Evolutionary conservation across 2,113 vertebrate species (phyloP).

Genomic region (Cephalopholis sonnerati): DNA sequence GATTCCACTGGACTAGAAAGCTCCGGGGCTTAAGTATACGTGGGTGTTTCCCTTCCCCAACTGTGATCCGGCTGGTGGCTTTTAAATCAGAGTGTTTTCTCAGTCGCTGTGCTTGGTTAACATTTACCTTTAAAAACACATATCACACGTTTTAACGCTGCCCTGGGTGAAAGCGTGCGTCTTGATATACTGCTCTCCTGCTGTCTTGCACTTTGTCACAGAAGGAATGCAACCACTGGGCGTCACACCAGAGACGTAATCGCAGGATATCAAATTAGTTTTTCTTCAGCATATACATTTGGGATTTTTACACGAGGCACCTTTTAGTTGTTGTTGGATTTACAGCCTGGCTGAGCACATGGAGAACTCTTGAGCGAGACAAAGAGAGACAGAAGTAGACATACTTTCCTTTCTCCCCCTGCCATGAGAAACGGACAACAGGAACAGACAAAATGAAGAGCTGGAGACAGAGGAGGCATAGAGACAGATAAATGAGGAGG

Average conservation of each 20-base stretch:
- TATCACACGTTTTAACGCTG: conserved; percentile 17
- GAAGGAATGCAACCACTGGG: conserved; percentile 60
- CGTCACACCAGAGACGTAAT: conserved; percentile 58
- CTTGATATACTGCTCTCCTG: conserved; percentile 8
- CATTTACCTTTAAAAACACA: conserved; percentile 48
- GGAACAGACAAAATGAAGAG: conserved; percentile 52
- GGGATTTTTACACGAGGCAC: conserved; percentile 59
- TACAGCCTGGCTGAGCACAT: conserved; percentile 62
- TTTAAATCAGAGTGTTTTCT: conserved; percentile 37
- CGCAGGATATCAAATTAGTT: conserved; percentile 68
- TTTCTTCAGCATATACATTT: conserved; percentile 39
- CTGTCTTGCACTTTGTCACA: conserved; percentile 24
- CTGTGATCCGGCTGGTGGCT: conserved; percentile 9
- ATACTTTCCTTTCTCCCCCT: conserved; percentile 14
- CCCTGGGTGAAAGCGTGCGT: neutral
- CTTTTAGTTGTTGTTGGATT: conserved; percentile 69
- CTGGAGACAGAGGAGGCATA: conserved; percentile 42
- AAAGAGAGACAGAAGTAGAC: conserved; percentile 7
- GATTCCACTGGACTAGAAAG: conserved; percentile 9
- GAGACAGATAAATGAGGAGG: conserved; percentile 68
- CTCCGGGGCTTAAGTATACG: conserved; percentile 7
- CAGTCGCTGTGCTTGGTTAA: conserved; percentile 42
- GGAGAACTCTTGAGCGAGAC: conserved; percentile 8
- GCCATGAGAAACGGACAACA: conserved; percentile 52
- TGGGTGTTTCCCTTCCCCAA: conserved; percentile 3